A percentile compares a stretch with the other conserved stretches of the same genome.
phyloP scores from a whole-genome alignment of 2,797 vertebrate genomes.

The Enteromius anoplus region DNA sequence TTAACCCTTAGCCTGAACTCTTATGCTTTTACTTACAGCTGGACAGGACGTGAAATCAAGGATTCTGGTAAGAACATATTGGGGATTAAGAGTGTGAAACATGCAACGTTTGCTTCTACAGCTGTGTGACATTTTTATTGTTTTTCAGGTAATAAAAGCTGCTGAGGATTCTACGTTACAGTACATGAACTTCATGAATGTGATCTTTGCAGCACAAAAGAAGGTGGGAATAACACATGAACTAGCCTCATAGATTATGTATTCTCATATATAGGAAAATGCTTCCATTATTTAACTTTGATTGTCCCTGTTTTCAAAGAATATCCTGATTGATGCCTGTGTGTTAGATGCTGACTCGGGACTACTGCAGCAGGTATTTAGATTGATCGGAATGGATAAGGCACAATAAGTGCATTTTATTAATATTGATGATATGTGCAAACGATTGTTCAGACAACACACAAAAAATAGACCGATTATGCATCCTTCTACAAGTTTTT shows the following conservation, averaged over 20 bases:
- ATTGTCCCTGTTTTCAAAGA: constrained; percentile 71
- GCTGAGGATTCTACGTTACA: constrained; percentile 92
- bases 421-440: background rate
- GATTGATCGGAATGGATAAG: no score
- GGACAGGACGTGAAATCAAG: constrained; percentile 92
- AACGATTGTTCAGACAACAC: background rate
- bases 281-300: background rate
- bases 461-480: background rate
- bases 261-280: background rate
- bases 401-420: background rate
- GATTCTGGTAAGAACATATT: constrained; percentile 48
- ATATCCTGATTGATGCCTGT: constrained; percentile 94
- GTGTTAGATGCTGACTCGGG: constrained; percentile 93
- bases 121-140: background rate
- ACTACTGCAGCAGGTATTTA: constrained; percentile 92
- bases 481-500: background rate
- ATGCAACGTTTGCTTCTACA: background rate
- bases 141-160: constrained; percentile 90
- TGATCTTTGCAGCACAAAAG: constrained; percentile 96
- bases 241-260: background rate
- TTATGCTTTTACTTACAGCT: constrained; percentile 71
- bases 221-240: constrained; percentile 76
- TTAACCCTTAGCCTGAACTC: background rate
- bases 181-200: constrained; percentile 99
- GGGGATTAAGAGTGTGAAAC: background rate